Base-by-base conservation (phyloP, 2,797 vertebrate genomes). In the Urocyon cinereoargenteus region DNA sequence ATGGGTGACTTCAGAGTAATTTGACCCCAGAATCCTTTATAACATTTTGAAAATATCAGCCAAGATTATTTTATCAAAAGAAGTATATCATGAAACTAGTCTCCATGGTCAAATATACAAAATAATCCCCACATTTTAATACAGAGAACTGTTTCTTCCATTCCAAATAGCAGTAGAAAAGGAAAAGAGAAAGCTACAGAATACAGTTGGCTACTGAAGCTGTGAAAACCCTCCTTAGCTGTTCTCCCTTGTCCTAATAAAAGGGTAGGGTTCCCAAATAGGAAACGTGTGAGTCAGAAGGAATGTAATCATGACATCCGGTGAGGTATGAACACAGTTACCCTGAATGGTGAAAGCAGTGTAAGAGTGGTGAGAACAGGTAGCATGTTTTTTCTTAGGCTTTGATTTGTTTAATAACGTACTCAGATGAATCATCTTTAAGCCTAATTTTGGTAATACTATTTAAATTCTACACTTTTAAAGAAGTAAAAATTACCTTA, bases 401-500 rank as follows among this genome's bases (percentile, higher is more conserved):
- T 93, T 96, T 90, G 62, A 86, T 88, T 92, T 84, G 45, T 40
- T 95, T 84, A 87, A 88, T 66, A 96, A 72, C 15, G 84, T 86
- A 90, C 40, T 89, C 5, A 70, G 51, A 81, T 40, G 66, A 97
- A 59, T 93, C 45, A 91, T 94, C 64, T 57, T 59, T 40, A 82
- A 87, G 31, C 13, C 75, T 93, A 90, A 90, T 36, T 94, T 93
- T 85, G 53, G 51, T 68, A 86, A 55, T 36, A 57, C 34, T 73
- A 61, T 77, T 95, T 93, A 85, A 84, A 59, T 68, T 61, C 68
- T 79, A 72, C 40, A 93, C 62, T 84, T 95, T 62, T 34, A 49
- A 91, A 92, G 57, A 91, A 81, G n/a, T 53, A 84, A 97, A 90
- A 93, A 75, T 86, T 53, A 92, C 73, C 11, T 68, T 86, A 70